Percentiles rank a stretch among this genome's conserved stretches.
Conservation (phyloP, 2,888 invertebrate species). For the Trichopoda pennipes region DNA sequence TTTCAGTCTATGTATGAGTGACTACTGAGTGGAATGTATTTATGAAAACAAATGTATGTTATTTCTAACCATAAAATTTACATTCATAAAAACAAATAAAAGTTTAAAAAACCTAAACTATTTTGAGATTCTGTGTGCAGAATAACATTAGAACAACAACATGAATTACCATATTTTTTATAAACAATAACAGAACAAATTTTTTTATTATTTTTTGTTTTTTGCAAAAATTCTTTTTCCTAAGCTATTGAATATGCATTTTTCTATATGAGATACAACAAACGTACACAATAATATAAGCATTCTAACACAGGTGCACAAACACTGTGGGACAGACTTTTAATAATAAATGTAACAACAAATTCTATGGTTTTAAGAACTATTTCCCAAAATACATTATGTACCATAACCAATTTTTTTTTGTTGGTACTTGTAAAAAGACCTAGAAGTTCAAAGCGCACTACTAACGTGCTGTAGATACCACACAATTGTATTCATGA, state of each 20-base stretch:
- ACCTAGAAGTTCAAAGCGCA: too few relatives aligned
- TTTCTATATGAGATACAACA: constrained; percentile 51
- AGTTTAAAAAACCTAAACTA: neutral
- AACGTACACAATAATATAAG: constrained; percentile 27
- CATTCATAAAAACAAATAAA: neutral
- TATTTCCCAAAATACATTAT: too few relatives aligned
- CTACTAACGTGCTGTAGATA: too few relatives aligned
- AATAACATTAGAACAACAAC: constrained; percentile 26
- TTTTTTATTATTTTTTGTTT: neutral
- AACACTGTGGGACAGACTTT: neutral
- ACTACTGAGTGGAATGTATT: constrained; percentile 30
- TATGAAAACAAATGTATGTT: constrained; percentile 38
- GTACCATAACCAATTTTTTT: too few relatives aligned
- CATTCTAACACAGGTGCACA: neutral
- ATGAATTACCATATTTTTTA: constrained; percentile 57
- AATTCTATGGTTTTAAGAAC: too few relatives aligned
- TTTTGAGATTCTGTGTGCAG: neutral
- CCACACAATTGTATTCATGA: too few relatives aligned
- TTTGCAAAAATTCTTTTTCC: constrained; percentile 20
- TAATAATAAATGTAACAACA: neutral
- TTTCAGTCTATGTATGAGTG: constrained; percentile 51
- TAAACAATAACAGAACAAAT: constrained; percentile 52
- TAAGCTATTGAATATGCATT: constrained; percentile 64
- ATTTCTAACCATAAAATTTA: constrained; percentile 12
- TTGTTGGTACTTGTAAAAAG: too few relatives aligned